Conservation (phyloP, 2,113 vertebrate genomes). For the Alethe castanea region DNA sequence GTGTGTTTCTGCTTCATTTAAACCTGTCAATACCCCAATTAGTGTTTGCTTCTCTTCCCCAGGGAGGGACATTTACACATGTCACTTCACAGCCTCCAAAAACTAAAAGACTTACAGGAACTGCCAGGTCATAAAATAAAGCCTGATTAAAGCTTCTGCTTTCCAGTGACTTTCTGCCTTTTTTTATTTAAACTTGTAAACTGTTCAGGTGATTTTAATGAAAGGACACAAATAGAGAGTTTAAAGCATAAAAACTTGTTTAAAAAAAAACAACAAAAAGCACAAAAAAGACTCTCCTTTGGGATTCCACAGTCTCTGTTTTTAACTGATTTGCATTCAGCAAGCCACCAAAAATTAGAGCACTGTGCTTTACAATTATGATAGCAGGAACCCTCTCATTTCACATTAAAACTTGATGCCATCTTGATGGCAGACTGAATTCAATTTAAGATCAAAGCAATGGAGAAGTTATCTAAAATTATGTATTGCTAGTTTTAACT, state of each 20-base stretch:
- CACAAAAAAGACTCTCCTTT: neutral
- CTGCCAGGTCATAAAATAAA: neutral
- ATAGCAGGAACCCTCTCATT: neutral
- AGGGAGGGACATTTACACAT: constrained; percentile 62
- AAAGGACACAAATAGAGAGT: neutral
- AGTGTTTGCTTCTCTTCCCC: constrained; percentile 66
- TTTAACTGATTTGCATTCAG: neutral
- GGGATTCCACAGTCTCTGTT: neutral
- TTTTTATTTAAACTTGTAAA: neutral
- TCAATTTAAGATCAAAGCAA: constrained; percentile 59
- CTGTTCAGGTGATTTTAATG: neutral
- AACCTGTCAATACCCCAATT: constrained; percentile 79
- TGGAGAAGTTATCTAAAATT: constrained; percentile 38
- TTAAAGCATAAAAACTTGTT: neutral
- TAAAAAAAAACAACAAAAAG: neutral
- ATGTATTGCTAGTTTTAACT: neutral
- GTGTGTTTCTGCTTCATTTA: constrained; percentile 80
- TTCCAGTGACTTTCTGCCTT: neutral
- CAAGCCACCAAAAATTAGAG: constrained; percentile 18
- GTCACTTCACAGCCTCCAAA: constrained; percentile 53
- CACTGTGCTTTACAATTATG: neutral
- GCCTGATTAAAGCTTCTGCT: constrained; percentile 13
- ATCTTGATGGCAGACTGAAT: constrained; percentile 15
- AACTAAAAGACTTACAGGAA: constrained; percentile 9
- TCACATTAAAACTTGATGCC: constrained; percentile 35